These are phyloP conservation scores for Cololabis saira DNA, from an alignment of 2,113 vertebrate genomes.

Conservation along the genomic window DNA sequence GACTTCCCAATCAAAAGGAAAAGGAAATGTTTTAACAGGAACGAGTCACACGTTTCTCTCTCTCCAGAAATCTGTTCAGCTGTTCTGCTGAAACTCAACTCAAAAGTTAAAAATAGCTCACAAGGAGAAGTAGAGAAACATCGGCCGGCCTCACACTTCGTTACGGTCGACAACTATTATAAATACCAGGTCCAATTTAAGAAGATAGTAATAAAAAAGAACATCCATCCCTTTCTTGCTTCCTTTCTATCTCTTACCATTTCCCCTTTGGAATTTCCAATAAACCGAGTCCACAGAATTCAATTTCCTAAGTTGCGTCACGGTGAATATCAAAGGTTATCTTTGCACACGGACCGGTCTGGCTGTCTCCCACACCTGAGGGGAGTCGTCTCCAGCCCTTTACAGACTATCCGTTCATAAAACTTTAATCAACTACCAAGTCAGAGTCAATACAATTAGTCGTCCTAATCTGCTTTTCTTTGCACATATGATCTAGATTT, in stretches of 20 bases:
- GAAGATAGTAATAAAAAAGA: too few species aligned
- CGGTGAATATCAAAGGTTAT: too few species aligned
- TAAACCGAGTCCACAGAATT: too few species aligned
- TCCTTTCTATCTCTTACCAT: not conserved
- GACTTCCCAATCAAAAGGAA: too few species aligned
- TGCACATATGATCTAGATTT: conserved; percentile 15
- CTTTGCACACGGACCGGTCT: too few species aligned
- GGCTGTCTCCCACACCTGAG: not conserved
- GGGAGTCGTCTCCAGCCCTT: not conserved
- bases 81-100: too few species aligned
- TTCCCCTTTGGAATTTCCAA: too few species aligned
- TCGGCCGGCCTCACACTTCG: not conserved
- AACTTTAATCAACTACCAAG: not conserved
- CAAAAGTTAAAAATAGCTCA: too few species aligned
- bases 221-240: conserved; percentile 22
- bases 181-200: conserved; percentile 7
- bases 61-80: too few species aligned
- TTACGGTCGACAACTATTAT: not conserved
- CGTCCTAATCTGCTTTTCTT: conserved; percentile 7
- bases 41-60: too few species aligned
- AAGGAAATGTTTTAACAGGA: too few species aligned
- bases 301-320: too few species aligned
- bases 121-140: conserved; percentile 1
- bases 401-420: not conserved
- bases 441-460: conserved; percentile 13